Conservation (phyloP, 2,113 vertebrate genomes). For the Neogale vison region DNA sequence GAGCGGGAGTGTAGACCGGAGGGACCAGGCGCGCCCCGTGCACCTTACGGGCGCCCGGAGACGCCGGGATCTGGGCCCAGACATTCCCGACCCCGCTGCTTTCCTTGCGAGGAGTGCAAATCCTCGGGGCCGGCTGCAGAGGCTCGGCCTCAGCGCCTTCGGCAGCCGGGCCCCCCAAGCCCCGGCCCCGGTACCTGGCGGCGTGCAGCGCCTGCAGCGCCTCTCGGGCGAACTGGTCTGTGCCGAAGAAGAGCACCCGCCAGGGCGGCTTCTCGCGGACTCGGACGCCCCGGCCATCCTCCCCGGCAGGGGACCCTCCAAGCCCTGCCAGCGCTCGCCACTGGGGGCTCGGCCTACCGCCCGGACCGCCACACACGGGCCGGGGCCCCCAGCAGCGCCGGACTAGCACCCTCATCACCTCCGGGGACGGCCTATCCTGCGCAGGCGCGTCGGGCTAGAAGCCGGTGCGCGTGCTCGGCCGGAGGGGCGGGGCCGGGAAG, state of each 20-base stretch:
- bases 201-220: conserved; percentile 86
- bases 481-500: neutral
- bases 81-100: no score
- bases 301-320: neutral
- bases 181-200: conserved; percentile 84
- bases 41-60: neutral
- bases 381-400: neutral
- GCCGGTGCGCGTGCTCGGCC: fast-evolving
- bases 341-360: fast-evolving
- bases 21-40: no score
- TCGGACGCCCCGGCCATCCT: neutral
- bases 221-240: conserved; percentile 91
- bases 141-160: neutral
- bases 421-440: neutral
- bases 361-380: fast-evolving
- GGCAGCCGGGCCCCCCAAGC: fast-evolving
- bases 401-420: neutral
- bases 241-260: conserved; percentile 94
- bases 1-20: fast-evolving
- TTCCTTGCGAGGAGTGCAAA: neutral
- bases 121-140: neutral
- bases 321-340: neutral
- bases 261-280: conserved; percentile 85
- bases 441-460: neutral
- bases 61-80: neutral